Conservation (phyloP, 2,113 vertebrate genomes). For the Scopus umbretta region DNA sequence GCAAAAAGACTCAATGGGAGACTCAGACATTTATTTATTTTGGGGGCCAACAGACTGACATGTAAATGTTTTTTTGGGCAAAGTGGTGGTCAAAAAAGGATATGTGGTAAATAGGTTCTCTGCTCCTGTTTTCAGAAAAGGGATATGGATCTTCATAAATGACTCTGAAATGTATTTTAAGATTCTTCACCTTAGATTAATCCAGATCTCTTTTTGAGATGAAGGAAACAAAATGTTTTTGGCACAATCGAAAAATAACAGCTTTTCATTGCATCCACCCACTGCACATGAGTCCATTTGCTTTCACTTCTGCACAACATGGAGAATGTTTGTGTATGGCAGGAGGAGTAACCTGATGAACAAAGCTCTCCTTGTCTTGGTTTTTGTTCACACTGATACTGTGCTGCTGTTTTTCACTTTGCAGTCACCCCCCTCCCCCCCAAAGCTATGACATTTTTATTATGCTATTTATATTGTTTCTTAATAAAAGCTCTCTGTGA, state of each 20-base stretch:
- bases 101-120: background rate
- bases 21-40: background rate
- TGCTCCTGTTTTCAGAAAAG: background rate
- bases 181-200: background rate
- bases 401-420: background rate
- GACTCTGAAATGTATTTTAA: background rate
- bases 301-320: background rate
- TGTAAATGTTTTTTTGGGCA: rapidly evolving
- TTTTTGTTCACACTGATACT: background rate
- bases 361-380: background rate
- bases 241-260: background rate
- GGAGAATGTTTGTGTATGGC: background rate
- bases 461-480: constrained; percentile 15
- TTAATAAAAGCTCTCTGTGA: constrained; percentile 19
- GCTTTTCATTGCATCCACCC: background rate
- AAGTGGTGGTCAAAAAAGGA: background rate
- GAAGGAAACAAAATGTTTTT: background rate
- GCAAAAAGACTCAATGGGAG: background rate
- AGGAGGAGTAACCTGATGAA: background rate
- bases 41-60: background rate
- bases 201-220: background rate
- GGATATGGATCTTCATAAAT: background rate
- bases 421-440: too few relatives aligned
- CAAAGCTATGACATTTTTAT: background rate
- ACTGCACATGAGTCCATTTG: background rate